These are phyloP conservation scores for Probosciger aterrimus DNA, from an alignment of 2,113 vertebrate species.

Conservation along the genomic window DNA sequence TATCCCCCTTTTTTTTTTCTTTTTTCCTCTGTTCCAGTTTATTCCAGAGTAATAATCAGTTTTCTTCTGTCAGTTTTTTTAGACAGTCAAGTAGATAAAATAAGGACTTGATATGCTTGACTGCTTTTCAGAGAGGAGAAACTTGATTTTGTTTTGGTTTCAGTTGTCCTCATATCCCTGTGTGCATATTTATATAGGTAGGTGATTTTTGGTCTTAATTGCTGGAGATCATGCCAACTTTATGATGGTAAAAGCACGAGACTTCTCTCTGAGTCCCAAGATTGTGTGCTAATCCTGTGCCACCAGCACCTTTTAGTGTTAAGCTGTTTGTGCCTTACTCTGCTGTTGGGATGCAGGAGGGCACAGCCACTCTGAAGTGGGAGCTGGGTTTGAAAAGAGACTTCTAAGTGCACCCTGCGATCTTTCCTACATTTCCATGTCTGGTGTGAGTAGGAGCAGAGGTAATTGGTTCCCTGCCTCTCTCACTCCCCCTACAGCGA, in stretches of 20 bases:
- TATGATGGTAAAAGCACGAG: not conserved
- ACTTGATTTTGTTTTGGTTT: not conserved
- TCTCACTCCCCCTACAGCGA: rapidly evolving
- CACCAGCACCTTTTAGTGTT: not conserved
- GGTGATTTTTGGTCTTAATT: not conserved
- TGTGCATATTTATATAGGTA: not conserved
- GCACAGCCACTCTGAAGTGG: not conserved
- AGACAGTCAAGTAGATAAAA: not conserved
- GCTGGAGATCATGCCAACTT: not conserved
- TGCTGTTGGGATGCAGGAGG: not conserved
- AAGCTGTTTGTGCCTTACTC: not conserved
- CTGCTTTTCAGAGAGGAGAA: not conserved
- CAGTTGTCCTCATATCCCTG: not conserved
- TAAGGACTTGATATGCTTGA: not conserved
- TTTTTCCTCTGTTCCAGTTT: not conserved
- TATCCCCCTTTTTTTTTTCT: not conserved
- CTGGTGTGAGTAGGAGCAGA: not conserved
- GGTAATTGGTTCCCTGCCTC: not conserved
- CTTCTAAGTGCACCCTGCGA: not conserved
- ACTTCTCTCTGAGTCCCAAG: not conserved
- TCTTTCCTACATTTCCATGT: not conserved
- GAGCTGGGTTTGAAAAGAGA: not conserved
- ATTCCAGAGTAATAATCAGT: not conserved
- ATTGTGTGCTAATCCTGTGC: not conserved
- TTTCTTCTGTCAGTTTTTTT: not conserved